These are phyloP conservation scores for Caenorhabditis brenneri DNA, from an alignment of 1,140 invertebrate genomes.

Conservation along the genomic window DNA sequence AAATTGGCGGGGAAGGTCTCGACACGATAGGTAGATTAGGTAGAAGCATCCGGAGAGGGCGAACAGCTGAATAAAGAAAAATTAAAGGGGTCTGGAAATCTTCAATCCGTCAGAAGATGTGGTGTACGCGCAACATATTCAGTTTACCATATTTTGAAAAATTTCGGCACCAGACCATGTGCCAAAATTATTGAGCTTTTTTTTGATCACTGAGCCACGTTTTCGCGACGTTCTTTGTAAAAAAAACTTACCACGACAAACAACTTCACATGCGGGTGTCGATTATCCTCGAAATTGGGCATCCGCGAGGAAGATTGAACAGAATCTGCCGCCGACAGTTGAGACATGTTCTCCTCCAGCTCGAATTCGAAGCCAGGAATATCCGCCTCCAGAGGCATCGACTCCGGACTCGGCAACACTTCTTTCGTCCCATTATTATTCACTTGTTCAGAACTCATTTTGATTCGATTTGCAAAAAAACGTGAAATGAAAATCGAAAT, in stretches of 20 bases:
- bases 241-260: not conserved
- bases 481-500: not conserved
- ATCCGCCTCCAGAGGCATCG: too few species aligned
- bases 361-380: conserved; percentile 15
- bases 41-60: not conserved
- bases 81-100: too few species aligned
- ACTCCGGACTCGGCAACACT: too few species aligned
- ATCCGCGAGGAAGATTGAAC: not conserved
- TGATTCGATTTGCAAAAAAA: not conserved
- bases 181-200: too few species aligned
- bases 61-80: not conserved
- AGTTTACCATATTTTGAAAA: too few species aligned
- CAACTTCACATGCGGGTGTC: not conserved
- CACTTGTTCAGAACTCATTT: not conserved
- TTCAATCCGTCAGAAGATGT: too few species aligned
- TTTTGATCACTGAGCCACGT: too few species aligned
- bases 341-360: not conserved
- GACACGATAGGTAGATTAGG: not conserved
- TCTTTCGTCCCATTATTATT: too few species aligned
- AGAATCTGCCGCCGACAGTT: not conserved
- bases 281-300: not conserved
- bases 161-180: too few species aligned
- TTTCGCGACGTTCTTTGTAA: too few species aligned
- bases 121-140: too few species aligned
- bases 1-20: not conserved